These are phyloP conservation scores for Sepiola atlantica DNA, from an alignment of 2,888 invertebrate species.

Conservation along the genomic window DNA sequence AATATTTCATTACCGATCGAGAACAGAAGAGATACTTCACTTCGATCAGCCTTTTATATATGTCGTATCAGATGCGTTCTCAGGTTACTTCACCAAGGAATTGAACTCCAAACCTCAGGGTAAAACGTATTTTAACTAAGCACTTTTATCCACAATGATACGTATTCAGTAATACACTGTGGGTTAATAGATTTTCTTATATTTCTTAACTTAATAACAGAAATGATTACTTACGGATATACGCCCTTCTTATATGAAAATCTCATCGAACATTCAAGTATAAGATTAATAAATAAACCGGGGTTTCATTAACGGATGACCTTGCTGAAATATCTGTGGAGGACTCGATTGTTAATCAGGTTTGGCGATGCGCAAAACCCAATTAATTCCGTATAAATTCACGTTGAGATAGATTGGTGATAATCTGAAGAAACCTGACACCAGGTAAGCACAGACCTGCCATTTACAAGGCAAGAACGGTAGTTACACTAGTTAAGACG, in stretches of 20 bases:
- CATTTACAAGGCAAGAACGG: not conserved
- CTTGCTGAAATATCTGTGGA: not conserved
- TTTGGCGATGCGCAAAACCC: not conserved
- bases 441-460: not conserved
- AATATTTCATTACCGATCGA: too few species aligned
- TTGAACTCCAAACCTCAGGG: too few species aligned
- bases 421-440: not conserved
- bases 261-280: not conserved
- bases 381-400: not conserved
- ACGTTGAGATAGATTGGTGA: not conserved
- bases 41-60: too few species aligned
- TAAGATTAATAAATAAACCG: not conserved
- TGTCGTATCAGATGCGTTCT: too few species aligned
- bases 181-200: too few species aligned
- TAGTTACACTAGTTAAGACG: not conserved
- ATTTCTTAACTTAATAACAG: too few species aligned
- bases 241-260: not conserved
- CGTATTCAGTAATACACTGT: too few species aligned
- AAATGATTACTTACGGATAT: not conserved
- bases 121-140: too few species aligned
- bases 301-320: not conserved
- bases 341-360: not conserved
- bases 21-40: too few species aligned
- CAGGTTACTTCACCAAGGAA: too few species aligned
- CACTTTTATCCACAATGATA: too few species aligned